Base-by-base conservation (phyloP, 2,113 vertebrate species). In the Micronisus gabar region DNA sequence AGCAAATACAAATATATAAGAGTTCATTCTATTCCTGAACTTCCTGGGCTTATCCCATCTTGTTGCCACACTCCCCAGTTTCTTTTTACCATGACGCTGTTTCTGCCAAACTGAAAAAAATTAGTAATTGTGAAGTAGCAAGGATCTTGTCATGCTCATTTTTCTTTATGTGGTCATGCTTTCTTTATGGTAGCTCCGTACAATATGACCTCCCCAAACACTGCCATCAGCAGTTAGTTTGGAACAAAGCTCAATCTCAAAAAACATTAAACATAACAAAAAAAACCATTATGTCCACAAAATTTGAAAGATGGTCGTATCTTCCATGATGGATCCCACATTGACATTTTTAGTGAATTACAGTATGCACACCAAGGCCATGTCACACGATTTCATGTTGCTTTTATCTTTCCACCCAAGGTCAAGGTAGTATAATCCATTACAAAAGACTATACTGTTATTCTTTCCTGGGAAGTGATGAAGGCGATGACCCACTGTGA, bases 201-300 rank as follows among this genome's bases (percentile, higher is more conserved):
- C 91, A 93, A 96, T 81, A 63, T 38, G 53, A 63, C 34, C 5
- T 74, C 36, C 18, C 12, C 50, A 89, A 94, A 68, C 15, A 16
- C 32, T 78, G n/a, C 15, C 45, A 56, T 76, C 34, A 81, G 22
- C 27, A 91, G 27, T 10, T 75, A 79, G 22, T 40, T 72, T 72
- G 43, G 40, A 74, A 62, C 4, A 78, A 87, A 96, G 7, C 5
- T 84, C 10, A 43, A 34, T 34, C 27, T 92, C 29, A 59, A 70
- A 78, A 91, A 80, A 22, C 25, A 20, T 34, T 53, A 70, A 87
- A 50, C 11, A 26, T 52, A 88, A 19, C 13, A 61, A 68, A 78
- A 68, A 3, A 0, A 0, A 0, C 8, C 15, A 47, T 3, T 56
- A 78, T 10, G 26, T n/a, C 32, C 8, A 87, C 43, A 74, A 73